Evolutionary conservation across 37 sponge, comb jelly and placozoan species (phyloP).

Genomic region (Bolinopsis microptera): DNA sequence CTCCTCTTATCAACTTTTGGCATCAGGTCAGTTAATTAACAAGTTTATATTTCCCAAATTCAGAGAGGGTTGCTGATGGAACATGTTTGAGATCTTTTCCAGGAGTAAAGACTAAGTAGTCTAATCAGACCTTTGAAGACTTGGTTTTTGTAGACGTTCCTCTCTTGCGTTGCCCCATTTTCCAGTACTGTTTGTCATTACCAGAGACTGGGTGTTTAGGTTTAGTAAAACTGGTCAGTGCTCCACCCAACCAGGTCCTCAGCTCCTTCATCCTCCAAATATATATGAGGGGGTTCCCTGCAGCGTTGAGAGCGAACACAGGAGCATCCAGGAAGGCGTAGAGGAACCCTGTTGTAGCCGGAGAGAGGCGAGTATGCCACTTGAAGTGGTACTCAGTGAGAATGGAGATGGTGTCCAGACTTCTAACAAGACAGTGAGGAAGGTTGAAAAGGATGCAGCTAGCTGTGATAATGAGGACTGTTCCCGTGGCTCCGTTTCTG

Average conservation of each 20-base stretch:
- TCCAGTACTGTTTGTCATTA: background rate
- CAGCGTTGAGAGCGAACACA: background rate
- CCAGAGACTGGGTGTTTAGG: background rate
- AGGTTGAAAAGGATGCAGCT: background rate
- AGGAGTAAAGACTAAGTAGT: too few relatives aligned
- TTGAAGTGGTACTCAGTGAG: background rate
- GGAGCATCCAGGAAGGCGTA: background rate
- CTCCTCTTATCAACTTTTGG: conserved; percentile 4
- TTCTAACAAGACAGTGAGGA: background rate
- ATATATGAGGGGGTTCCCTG: background rate
- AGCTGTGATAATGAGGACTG: background rate
- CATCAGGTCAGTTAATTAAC: background rate
- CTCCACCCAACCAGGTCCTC: background rate
- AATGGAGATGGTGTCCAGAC: background rate
- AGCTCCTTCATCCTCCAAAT: background rate
- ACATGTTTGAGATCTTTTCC: too few relatives aligned
- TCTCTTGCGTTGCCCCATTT: background rate
- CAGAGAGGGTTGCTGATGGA: too few relatives aligned
- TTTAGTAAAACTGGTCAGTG: background rate
- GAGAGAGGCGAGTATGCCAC: background rate
- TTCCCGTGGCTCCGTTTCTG: background rate
- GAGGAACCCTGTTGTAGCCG: background rate
- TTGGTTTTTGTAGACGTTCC: background rate
- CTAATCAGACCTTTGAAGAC: background rate
- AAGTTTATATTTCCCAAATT: too few relatives aligned